These are phyloP conservation scores for Pollachius pollachius DNA, from an alignment of 2,113 vertebrate genomes.

Conservation along the genomic window DNA sequence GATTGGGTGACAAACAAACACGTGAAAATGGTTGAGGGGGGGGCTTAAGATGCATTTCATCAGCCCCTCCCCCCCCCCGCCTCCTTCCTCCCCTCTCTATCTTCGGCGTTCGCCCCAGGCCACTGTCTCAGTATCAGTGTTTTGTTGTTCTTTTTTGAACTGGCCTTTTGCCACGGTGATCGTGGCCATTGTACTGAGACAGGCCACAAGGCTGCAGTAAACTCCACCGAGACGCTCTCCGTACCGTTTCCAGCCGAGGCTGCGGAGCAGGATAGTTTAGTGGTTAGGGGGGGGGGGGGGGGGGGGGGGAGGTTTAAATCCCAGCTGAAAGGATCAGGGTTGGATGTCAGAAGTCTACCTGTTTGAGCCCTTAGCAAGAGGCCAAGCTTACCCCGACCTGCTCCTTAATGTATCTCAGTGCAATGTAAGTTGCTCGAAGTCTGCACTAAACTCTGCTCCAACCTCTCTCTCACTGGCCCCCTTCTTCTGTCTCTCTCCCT, in stretches of 20 bases:
- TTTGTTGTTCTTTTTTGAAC: neutral
- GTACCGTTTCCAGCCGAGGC: neutral
- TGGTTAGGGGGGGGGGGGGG: no score
- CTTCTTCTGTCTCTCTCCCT: constrained; percentile 3
- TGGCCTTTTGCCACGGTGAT: neutral
- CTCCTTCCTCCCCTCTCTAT: no score
- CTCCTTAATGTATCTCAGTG: no score
- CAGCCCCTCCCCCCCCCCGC: no score
- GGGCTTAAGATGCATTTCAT: neutral
- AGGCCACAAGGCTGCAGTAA: constrained; percentile 33
- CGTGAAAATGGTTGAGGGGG: constrained; percentile 34
- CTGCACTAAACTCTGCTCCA: neutral
- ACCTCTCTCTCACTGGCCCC: neutral
- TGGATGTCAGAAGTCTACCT: no score
- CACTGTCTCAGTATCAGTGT: no score
- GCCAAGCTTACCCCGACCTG: no score
- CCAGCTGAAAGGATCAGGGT: no score
- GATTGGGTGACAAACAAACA: constrained; percentile 59
- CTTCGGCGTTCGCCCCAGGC: no score
- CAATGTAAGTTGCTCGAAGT: neutral
- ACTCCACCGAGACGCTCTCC: constrained; percentile 6
- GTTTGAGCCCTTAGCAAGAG: no score
- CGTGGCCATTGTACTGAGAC: neutral
- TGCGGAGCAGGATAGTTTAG: no score
- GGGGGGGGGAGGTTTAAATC: no score